Percentiles rank a stretch among this genome's conserved stretches.
These are phyloP conservation scores for Apogon hyalosoma DNA, from an alignment of 2,797 vertebrate species.

Conservation along the genomic window DNA sequence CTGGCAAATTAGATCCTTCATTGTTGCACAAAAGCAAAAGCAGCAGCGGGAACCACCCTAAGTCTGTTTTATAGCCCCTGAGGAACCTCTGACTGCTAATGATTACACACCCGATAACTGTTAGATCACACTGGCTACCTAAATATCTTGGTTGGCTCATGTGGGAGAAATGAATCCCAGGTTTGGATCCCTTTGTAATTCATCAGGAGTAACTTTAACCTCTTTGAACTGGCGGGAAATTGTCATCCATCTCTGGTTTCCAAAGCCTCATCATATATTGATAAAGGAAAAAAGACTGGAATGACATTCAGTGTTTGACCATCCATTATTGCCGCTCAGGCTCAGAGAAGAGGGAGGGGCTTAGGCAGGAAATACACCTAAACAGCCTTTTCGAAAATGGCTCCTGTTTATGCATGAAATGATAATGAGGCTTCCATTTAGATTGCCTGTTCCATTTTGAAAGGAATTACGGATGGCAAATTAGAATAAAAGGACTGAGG, in stretches of 20 bases:
- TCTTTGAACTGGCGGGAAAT: conserved; percentile 54
- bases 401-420: conserved; percentile 80
- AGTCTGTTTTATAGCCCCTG: conserved; percentile 64
- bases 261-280: conserved; percentile 71
- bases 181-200: background rate
- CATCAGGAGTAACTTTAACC: conserved; percentile 35
- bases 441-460: conserved; percentile 64
- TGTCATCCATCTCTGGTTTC: conserved; percentile 67
- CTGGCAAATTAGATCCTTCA: conserved; percentile 70
- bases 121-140: conserved; percentile 48
- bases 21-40: conserved; percentile 58
- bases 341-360: conserved; percentile 57
- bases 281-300: conserved; percentile 61
- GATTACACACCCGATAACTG: conserved; percentile 63
- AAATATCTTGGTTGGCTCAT: conserved; percentile 37
- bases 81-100: conserved; percentile 56
- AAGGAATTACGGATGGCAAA: conserved; percentile 69
- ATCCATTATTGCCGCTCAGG: conserved; percentile 46
- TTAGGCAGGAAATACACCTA: conserved; percentile 67
- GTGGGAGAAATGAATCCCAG: background rate
- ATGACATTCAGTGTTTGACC: conserved; percentile 53
- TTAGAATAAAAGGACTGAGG: conserved; percentile 59
- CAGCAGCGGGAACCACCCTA: conserved; percentile 39
- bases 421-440: conserved; percentile 72
- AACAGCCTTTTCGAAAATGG: conserved; percentile 55